These are phyloP conservation scores for Leptinotarsa haldemani DNA, from an alignment of 2,888 invertebrate genomes.

Conservation along the genomic window DNA sequence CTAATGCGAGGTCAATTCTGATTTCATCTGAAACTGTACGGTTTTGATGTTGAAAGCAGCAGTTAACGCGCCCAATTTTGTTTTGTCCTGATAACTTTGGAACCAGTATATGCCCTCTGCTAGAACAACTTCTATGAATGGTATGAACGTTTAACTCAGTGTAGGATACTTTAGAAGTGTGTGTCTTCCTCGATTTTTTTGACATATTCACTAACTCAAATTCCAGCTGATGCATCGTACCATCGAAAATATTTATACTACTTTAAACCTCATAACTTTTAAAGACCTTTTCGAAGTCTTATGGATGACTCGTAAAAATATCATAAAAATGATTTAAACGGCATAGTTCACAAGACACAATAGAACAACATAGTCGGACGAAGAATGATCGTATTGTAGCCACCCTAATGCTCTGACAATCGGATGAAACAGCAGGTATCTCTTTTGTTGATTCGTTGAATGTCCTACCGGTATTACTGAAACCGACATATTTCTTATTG, in stretches of 20 bases:
- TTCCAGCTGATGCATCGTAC: too few species aligned
- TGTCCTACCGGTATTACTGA: conserved; percentile 4
- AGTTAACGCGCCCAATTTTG: too few species aligned
- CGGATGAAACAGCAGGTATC: conserved; percentile 11
- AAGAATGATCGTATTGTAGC: background rate
- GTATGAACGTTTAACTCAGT: too few species aligned
- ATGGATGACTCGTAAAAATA: background rate
- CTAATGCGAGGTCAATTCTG: too few species aligned
- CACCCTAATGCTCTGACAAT: conserved; percentile 6
- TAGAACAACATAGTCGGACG: background rate
- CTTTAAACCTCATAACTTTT: background rate
- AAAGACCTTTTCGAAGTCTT: background rate
- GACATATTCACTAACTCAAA: too few species aligned
- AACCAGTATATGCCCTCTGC: too few species aligned
- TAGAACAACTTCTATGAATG: too few species aligned
- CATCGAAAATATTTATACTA: background rate
- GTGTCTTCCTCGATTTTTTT: too few species aligned
- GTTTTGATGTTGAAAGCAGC: too few species aligned
- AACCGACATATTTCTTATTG: background rate
- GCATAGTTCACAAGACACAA: conserved; percentile 1
- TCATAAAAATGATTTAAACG: background rate
- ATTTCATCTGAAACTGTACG: too few species aligned
- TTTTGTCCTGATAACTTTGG: too few species aligned
- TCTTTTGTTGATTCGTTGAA: background rate
- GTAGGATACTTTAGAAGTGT: too few species aligned